These are phyloP conservation scores for Onchidella celtica DNA, from an alignment of 2,888 invertebrate genomes.

Conservation along the genomic window DNA sequence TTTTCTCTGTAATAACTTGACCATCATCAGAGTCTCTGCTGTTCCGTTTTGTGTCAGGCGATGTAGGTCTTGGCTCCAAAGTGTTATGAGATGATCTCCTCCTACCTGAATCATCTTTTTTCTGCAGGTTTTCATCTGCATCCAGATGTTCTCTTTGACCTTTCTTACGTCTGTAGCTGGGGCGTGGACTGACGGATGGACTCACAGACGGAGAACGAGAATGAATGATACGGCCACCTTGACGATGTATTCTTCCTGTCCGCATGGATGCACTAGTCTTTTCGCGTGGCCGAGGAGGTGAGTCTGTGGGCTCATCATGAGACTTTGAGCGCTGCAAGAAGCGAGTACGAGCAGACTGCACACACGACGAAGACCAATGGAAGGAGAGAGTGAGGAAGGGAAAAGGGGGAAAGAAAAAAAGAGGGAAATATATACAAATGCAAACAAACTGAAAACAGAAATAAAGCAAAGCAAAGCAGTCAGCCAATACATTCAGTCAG, in stretches of 20 bases:
- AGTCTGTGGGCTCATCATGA: constrained; percentile 75
- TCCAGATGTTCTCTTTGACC: constrained; percentile 6
- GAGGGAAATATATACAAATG: constrained; percentile 20
- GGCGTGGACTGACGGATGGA: constrained; percentile 77
- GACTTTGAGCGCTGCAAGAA: constrained; percentile 78
- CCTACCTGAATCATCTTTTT: background rate
- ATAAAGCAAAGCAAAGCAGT: constrained; percentile 31
- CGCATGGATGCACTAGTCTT: constrained; percentile 14
- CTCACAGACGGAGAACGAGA: constrained; percentile 77
- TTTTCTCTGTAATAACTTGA: constrained; percentile 27
- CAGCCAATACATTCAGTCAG: background rate
- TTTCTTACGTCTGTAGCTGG: constrained; percentile 47
- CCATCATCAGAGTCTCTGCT: background rate
- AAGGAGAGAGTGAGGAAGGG: constrained; percentile 23
- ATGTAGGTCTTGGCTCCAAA: constrained; percentile 1
- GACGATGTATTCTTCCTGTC: constrained; percentile 75
- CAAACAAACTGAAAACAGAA: constrained; percentile 31
- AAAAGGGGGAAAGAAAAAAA: constrained; percentile 13
- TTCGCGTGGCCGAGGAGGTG: constrained; percentile 55
- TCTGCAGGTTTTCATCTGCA: background rate
- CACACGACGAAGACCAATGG: constrained; percentile 27
- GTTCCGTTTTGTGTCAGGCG: background rate
- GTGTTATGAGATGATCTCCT: constrained; percentile 3
- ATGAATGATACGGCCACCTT: constrained; percentile 74
- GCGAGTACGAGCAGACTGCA: constrained; percentile 68